Base-by-base conservation (phyloP, 2,797 vertebrate species). In the Atherinosoma microstoma region DNA sequence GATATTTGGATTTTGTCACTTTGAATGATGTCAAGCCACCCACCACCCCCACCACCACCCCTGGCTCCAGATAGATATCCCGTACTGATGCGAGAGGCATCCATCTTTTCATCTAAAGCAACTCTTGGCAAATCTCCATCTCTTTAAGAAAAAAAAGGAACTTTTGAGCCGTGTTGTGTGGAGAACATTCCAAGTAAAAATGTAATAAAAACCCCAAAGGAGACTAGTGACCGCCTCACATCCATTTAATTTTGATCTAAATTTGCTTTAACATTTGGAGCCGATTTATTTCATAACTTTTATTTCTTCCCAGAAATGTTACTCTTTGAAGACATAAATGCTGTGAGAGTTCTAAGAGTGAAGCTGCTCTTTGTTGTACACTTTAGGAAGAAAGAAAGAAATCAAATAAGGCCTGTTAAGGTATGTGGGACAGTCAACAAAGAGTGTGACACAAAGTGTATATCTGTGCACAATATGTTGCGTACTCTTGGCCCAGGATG, bases 401-500 rank as follows among this genome's bases (percentile, higher is more conserved):
- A 62, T 49, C 51, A 63, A 76, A 73, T 15, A 49, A 18, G 24
- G 32, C 62, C 75, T 34, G 49, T 47, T 29, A 29, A 64, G 70
- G 40, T 70, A 35, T 38, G 69, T n/a, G 56, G 59, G 34, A 15
- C 35, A 78, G 59, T 67, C 75, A 59, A 83, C 67, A 70, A 76
- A 78, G 57, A 61, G 16, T 16, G 29, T 27, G 72, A 75, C 66
- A 81, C 72, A 69, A 73, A 80, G 64, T 67, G 83, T 67, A 73
- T 61, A 58, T 76, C 64, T 68, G 67, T 66, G 61, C 71, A 77
- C 79, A 79, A 70, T 77, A 78, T 68, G 70, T 82, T 69, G 76
- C 77, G 84, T 78, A 77, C 80, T 87, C 83, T 86, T 86, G 88
- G 85, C 90, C 60, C 79, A 6, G 79, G 78, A 85, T 45, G 84